Conservation (phyloP, 2,797 vertebrate species). For the Pelochelys cantorii region DNA sequence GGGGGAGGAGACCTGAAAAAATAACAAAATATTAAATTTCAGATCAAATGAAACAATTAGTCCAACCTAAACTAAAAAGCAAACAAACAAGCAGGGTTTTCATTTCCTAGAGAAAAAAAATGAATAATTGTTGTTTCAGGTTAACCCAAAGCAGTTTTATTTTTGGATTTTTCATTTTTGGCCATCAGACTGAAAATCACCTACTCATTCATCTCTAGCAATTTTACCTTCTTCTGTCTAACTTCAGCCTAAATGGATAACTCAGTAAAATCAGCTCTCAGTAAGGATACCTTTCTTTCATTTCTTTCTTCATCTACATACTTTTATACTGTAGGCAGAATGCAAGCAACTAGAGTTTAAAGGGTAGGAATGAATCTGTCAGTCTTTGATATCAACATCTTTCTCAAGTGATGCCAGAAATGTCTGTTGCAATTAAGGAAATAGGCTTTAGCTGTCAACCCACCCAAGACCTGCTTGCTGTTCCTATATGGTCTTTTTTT, state of each 20-base stretch:
- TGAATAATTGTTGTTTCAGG: neutral
- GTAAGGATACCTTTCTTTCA: conserved; percentile 56
- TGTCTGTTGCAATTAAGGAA: conserved; percentile 64
- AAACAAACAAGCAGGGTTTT: neutral
- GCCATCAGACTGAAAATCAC: neutral
- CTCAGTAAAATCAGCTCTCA: conserved; percentile 50
- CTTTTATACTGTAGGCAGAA: conserved; percentile 32
- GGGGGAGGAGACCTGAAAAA: neutral
- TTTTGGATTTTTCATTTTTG: neutral
- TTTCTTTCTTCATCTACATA: neutral
- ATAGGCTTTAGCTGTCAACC: conserved; percentile 65
- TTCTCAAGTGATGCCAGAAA: conserved; percentile 64
- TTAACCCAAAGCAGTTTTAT: neutral
- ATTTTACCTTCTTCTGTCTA: neutral
- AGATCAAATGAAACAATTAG: neutral
- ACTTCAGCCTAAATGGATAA: conserved; percentile 37
- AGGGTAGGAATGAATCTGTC: conserved; percentile 44
- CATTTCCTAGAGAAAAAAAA: neutral
- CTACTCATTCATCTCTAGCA: neutral
- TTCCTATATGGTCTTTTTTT: conserved; percentile 48
- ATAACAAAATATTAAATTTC: neutral
- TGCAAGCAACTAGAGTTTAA: conserved; percentile 27
- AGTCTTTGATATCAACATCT: conserved; percentile 59
- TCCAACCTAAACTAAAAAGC: neutral
- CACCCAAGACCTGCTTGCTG: conserved; percentile 64